Evolutionary conservation across 2,113 vertebrate genomes (phyloP), one percentile per base, ranked within the genome.

Genomic region (Oncorhynchus nerka): DNA sequence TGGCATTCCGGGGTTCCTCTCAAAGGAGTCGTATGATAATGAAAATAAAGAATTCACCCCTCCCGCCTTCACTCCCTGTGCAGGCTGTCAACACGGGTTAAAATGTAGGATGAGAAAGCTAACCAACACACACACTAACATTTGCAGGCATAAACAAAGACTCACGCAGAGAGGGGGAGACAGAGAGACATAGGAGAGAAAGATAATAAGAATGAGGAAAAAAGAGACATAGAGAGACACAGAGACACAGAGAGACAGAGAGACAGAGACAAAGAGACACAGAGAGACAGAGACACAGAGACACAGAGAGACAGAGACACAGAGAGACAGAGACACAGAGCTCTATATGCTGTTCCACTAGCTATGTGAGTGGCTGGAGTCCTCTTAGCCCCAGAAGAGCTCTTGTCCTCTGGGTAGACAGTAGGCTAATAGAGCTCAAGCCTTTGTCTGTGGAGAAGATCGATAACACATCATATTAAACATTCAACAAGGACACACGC

Each of bases 61-160:
- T 26, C 34, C 16, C 48, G 19, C 61, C 16, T 76, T 75, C 79
- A 75, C 73, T 81, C 80, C 70, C 73, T n/a, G 73, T 84, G 83
- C 80, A 74, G 86, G 87, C 78, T 71, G 86, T 90, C 84, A 88
- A 74, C 72, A 79, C 76, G 65, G 11, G 2, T 34, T 34, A 1
- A 34, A 34, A 34, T 7, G 34, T 7, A 7, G 34, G 1, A 8
- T 7, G 34, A 34, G 34, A 34, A 34, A 71, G 39, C 39, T 39
- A 75, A 51, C 86, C 75, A 83, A 82, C 77, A 64, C 20, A 32
- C 39, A 39, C 39, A 39, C 8, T 9, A 39, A 39, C 39, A 39
- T 39, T 39, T 39, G 39, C 39, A 39, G 39, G 39, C 39, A 39
- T 39, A 9, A 39, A 39, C 39, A 39, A 39, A n/a, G 59, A 30